A percentile compares a stretch with the other conserved stretches of the same genome.
Conservation (phyloP, 2,797 vertebrate genomes). For the Bradypus variegatus region DNA sequence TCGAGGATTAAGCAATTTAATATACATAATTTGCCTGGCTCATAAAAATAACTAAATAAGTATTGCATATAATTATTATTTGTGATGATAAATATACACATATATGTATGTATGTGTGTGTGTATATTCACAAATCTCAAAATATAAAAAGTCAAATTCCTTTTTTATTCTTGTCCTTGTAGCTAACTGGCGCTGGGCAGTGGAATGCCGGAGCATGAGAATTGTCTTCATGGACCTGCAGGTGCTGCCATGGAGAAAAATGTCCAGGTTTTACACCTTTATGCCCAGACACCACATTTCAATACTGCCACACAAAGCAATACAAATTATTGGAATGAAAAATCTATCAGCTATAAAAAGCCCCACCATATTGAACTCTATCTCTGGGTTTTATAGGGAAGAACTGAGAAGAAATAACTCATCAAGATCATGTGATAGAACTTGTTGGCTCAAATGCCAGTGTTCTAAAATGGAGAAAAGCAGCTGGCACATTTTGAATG, state of each 20-base stretch:
- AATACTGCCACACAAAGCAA: not conserved
- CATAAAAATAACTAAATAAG: not conserved
- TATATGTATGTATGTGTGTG: not conserved
- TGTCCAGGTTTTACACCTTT: not conserved
- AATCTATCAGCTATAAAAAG: not conserved
- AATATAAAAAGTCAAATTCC: not conserved
- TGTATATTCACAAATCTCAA: not conserved
- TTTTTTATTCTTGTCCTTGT: not conserved
- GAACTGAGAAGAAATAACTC: not conserved
- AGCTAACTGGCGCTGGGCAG: not conserved
- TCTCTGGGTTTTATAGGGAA: not conserved
- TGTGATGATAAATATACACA: not conserved
- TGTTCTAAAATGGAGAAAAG: not conserved
- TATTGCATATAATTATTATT: not conserved
- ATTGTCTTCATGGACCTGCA: not conserved
- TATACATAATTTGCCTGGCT: not conserved
- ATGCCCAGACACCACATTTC: not conserved
- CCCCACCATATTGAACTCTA: not conserved
- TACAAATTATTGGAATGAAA: not conserved
- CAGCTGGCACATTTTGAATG: too few species aligned
- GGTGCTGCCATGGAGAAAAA: not conserved
- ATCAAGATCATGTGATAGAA: not conserved
- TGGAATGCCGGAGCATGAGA: rapidly evolving
- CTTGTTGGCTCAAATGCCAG: not conserved
- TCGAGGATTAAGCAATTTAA: not conserved